Evolutionary conservation across 23 tunicate species (phyloP), one percentile per base, ranked within the genome.

Genomic region (Clavelina lepadiformis): DNA sequence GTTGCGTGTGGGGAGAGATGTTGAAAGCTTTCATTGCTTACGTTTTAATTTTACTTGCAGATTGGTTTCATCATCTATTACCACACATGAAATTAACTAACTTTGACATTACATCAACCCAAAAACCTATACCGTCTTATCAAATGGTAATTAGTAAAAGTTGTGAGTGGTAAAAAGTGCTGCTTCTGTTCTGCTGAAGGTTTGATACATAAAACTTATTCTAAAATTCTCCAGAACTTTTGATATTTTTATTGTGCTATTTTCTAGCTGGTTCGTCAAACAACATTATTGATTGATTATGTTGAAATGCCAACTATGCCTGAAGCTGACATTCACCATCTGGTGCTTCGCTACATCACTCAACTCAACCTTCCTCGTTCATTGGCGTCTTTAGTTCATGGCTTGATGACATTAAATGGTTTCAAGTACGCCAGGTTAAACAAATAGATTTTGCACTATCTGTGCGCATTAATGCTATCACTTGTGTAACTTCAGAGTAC

Each of bases 281-380:
- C 67, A 0, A 34, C 24, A 5, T 18, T 27, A 28, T 29, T 77
- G 31, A 18, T 33, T 0, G 38, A 37, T 22, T 55, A 25, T 35
- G 25, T 79, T 23, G 35, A 45, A 21, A 69, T 79, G 60, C 85
- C 76, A 41, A 3, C 69, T 33, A 31, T 79, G 28, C 85, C 77
- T 25, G 47, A 69, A 26, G 77, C 69, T 0, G 45, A 79, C 38
- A 51, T 79, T 21, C 31, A 33, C 33, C 25, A 49, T 3, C 33
- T 79, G 32, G 70, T 79, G 1, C 46, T 61, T 23, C 63, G 85
- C 11, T 79, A 69, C 41, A 51, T 79, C 19, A 30, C 28, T 18
- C 77, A 79, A 45, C 35, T 79, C 3, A 79, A 79, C 60, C 44
- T 79, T 11, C 85, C 85, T 49, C 59, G 56, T 29, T 71, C 52